Percentiles rank a stretch among this genome's conserved stretches.
phyloP scores from a whole-genome alignment of 1,140 invertebrate genomes.

The Sminthurinus signatus region DNA sequence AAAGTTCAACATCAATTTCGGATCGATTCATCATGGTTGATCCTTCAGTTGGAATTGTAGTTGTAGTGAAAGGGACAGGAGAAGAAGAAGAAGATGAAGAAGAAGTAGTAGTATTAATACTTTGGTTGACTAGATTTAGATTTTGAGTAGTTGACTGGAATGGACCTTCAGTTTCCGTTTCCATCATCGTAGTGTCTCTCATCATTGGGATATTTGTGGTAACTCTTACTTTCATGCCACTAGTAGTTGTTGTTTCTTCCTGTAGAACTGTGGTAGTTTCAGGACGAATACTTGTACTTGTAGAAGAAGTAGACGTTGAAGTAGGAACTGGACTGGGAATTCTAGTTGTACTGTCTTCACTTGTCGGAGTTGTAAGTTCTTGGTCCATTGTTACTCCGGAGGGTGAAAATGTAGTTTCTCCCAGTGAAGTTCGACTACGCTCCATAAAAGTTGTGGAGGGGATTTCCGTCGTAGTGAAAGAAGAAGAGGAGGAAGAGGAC shows the following conservation, averaged over 20 bases:
- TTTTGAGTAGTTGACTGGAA: not conserved
- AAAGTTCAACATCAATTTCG: no score
- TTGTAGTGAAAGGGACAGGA: not conserved
- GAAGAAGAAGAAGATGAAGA: not conserved
- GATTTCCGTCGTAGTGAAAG: no score
- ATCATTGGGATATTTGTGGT: not conserved
- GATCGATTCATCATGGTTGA: no score
- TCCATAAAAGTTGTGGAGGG: no score
- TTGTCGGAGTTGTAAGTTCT: no score
- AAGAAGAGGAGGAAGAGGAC: no score
- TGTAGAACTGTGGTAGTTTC: conserved; percentile 3
- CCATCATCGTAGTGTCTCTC: not conserved
- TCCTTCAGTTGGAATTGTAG: not conserved
- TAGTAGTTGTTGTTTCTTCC: not conserved
- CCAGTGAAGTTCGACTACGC: no score
- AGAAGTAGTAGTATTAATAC: not conserved
- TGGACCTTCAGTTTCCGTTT: not conserved
- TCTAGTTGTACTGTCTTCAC: no score
- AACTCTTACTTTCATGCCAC: not conserved
- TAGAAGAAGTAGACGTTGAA: no score
- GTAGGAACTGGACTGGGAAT: no score
- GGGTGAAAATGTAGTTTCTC: no score
- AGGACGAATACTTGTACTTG: not conserved
- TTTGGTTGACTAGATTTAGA: not conserved
- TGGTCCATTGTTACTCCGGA: no score